Evolutionary conservation across 2,888 invertebrate genomes (phyloP), one percentile per base, ranked within the genome.

Genomic region (Kryphioiulus occultus): DNA sequence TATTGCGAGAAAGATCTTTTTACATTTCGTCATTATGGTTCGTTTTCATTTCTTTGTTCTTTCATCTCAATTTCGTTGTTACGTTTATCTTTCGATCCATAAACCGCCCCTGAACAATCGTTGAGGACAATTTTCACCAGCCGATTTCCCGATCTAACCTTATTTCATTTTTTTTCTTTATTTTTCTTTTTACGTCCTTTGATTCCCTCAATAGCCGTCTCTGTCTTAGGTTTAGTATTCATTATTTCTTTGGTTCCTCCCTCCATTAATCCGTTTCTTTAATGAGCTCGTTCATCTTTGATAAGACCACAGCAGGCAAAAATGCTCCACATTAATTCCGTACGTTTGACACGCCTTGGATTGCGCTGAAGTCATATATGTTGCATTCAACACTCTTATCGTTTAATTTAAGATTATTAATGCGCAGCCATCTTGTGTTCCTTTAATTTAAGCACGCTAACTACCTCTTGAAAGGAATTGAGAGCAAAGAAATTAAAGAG

Each of bases 241-340:
- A 84, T 84, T 84, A 84, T 84, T 42, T 84, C 84, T 35, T 84
- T 35, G 84, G 39, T 84, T 84, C 30, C 78, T 42, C 35, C 42
- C 35, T 22, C 78, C 78, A 84, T 84, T 84, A 84, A 84, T 84
- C 42, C 84, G 22, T 19, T 22, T 42, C 35, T 84, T 84, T 84
- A 84, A 84, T 84, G 26, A 84, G 84, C 35, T 84, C 84, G 42
- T 84, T 84, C 84, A 84, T 84, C 84, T 84, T 35, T 35, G 84
- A 84, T 84, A 84, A 84, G 84, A n/a, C 84, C 35, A 5, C 53
- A 53, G 53, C 53, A 53, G 19, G 53, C 53, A 26, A 10, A 68
- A n/a, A 53, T 53, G 68, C 68, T 26, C 68, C 68, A n/a, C n/a
- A 68, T 68, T 68, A 22, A 68, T 68, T 68, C 68, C 26, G 68